Evolutionary conservation across 2,113 vertebrate species (phyloP).

Genomic region (Syrrhaptes paradoxus): DNA sequence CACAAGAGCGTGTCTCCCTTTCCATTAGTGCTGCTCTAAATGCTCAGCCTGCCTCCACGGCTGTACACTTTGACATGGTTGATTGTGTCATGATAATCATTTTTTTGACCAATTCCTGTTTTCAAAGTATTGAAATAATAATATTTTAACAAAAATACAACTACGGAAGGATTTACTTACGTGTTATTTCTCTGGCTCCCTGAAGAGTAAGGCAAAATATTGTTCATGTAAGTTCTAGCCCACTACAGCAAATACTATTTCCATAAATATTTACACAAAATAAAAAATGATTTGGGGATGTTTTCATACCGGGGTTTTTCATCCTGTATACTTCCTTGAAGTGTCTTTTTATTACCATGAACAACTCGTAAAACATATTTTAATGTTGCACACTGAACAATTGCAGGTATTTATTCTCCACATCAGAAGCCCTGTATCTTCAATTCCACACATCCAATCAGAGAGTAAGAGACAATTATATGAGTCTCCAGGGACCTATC

Average conservation of each 20-base stretch:
- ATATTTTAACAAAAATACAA: neutral
- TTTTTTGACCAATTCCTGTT: neutral
- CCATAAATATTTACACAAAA: constrained; percentile 55
- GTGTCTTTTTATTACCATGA: constrained; percentile 45
- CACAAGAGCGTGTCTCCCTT: neutral
- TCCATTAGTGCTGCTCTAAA: neutral
- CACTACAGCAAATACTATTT: constrained; percentile 12
- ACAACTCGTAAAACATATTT: constrained; percentile 59
- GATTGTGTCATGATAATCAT: neutral
- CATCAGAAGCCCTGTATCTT: constrained; percentile 38
- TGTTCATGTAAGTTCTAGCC: neutral
- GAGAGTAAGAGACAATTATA: constrained; percentile 39
- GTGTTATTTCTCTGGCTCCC: constrained; percentile 23
- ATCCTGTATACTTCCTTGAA: constrained; percentile 4
- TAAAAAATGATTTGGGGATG: constrained; percentile 54
- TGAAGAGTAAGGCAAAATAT: constrained; percentile 47
- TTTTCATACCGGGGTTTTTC: constrained; percentile 19
- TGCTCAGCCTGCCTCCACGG: neutral
- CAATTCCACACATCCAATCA: constrained; percentile 35
- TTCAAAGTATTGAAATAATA: neutral
- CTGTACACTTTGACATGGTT: neutral
- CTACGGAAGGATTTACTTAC: neutral
- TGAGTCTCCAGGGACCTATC: constrained; percentile 29
- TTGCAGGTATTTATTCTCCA: constrained; percentile 62
- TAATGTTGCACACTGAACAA: constrained; percentile 23